These are phyloP conservation scores for Corvus moneduloides DNA, from an alignment of 2,113 vertebrate genomes.

Conservation along the genomic window DNA sequence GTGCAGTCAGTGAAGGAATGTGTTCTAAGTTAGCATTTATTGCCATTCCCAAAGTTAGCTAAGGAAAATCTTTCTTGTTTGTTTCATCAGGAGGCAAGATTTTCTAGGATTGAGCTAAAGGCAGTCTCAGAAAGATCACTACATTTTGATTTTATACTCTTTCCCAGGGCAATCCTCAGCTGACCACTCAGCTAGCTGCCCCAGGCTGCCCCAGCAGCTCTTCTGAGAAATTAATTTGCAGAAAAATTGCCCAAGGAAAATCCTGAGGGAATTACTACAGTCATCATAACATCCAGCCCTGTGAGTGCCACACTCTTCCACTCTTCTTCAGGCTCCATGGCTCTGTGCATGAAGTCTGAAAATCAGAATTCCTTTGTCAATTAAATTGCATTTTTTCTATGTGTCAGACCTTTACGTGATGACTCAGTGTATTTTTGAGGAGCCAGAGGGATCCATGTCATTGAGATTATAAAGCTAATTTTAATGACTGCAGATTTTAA, in stretches of 20 bases:
- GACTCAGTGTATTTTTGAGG: neutral
- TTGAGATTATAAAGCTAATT: constrained; percentile 1
- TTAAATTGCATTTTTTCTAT: neutral
- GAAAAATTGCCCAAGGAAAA: constrained; percentile 4
- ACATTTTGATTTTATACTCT: neutral
- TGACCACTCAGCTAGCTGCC: neutral
- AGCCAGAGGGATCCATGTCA: neutral
- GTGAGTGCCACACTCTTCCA: neutral
- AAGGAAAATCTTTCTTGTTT: neutral
- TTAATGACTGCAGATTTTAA: constrained; percentile 21
- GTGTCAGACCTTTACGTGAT: neutral
- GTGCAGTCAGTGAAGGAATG: neutral
- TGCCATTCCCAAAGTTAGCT: neutral
- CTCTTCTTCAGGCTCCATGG: neutral
- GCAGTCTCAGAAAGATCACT: neutral
- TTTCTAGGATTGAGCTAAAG: neutral
- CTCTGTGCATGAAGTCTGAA: neutral
- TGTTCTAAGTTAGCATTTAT: neutral
- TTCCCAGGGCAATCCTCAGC: neutral
- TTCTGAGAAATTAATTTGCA: neutral
- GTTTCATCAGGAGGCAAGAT: neutral
- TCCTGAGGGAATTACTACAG: constrained; percentile 4
- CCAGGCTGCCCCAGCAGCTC: neutral
- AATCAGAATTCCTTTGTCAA: constrained; percentile 6
- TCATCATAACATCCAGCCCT: neutral